Conservation (phyloP, 2,113 vertebrate species). For the Bambusicola thoracicus region DNA sequence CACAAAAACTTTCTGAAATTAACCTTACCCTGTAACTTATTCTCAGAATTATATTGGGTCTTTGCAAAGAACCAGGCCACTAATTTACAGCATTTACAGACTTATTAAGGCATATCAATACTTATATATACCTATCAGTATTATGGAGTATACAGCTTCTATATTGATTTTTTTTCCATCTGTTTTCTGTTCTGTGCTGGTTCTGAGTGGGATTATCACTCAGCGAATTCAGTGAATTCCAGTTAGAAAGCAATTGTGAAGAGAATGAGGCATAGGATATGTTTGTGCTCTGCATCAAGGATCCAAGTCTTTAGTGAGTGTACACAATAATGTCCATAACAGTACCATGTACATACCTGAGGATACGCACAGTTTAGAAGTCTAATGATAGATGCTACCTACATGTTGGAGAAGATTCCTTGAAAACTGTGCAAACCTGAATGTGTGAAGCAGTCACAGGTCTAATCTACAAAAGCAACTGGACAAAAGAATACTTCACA, state of each 20-base stretch:
- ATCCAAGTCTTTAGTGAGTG: not conserved
- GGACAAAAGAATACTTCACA: not conserved
- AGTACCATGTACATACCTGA: conserved; percentile 3
- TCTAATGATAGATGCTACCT: conserved; percentile 18
- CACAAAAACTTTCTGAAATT: not conserved
- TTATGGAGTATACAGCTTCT: not conserved
- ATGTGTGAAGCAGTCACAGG: conserved; percentile 4
- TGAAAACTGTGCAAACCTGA: not conserved
- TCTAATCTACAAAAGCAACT: not conserved
- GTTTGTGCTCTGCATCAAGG: not conserved
- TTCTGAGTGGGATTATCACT: not conserved
- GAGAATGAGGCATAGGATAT: not conserved
- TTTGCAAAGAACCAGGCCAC: not conserved
- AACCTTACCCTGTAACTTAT: not conserved
- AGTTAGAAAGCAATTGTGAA: not conserved
- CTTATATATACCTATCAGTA: not conserved
- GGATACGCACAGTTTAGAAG: not conserved
- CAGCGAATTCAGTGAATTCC: not conserved
- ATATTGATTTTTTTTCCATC: not conserved
- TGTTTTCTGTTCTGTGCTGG: not conserved
- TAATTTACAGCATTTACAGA: not conserved
- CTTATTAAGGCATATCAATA: not conserved
- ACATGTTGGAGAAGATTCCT: not conserved
- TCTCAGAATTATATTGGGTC: not conserved
- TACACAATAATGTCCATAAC: conserved; percentile 29